A percentile compares a stretch with the other conserved stretches of the same genome.
phyloP scores from a whole-genome alignment of 2,888 invertebrate species.

The Myopa testacea region DNA sequence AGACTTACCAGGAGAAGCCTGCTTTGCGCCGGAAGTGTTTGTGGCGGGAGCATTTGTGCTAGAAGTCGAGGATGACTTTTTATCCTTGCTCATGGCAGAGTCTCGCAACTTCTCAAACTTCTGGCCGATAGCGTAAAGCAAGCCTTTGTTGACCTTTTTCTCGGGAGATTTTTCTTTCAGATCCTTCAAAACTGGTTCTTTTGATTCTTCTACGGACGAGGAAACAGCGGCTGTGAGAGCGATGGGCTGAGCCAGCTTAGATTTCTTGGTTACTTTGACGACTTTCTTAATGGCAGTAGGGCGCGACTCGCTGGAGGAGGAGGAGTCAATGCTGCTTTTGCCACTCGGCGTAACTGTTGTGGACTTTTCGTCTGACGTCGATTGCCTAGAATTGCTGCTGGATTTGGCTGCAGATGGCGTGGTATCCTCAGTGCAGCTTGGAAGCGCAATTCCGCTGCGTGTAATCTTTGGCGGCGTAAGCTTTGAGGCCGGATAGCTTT shows the following conservation, averaged over 20 bases:
- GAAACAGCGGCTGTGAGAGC: constrained; percentile 52
- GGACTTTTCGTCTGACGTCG: constrained; percentile 57
- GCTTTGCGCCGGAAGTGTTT: constrained; percentile 57
- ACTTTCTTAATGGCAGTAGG: constrained; percentile 53
- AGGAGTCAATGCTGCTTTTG: constrained; percentile 50
- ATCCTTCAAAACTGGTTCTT: constrained; percentile 57
- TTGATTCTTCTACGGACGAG: constrained; percentile 54
- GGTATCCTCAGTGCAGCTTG: not conserved
- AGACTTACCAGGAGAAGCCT: constrained; percentile 52
- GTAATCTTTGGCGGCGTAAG: constrained; percentile 65
- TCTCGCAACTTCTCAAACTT: constrained; percentile 78
- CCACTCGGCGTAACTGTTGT: constrained; percentile 56
- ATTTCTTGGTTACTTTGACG: constrained; percentile 60
- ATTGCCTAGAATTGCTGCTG: constrained; percentile 46
- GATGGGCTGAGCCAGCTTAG: constrained; percentile 58
- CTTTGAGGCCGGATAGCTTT: constrained; percentile 72
- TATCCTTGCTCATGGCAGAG: constrained; percentile 69
- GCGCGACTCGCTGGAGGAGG: constrained; percentile 54
- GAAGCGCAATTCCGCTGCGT: constrained; percentile 56
- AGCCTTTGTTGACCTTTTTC: constrained; percentile 74
- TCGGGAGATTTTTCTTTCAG: constrained; percentile 69
- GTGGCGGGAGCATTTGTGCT: constrained; percentile 44
- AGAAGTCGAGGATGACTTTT: constrained; percentile 48
- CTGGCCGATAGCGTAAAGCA: constrained; percentile 82
- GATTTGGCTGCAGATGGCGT: constrained; percentile 14